Evolutionary conservation across 2,797 vertebrate genomes (phyloP), one percentile per base, ranked within the genome.

Genomic region (Muscicapa comitata): DNA sequence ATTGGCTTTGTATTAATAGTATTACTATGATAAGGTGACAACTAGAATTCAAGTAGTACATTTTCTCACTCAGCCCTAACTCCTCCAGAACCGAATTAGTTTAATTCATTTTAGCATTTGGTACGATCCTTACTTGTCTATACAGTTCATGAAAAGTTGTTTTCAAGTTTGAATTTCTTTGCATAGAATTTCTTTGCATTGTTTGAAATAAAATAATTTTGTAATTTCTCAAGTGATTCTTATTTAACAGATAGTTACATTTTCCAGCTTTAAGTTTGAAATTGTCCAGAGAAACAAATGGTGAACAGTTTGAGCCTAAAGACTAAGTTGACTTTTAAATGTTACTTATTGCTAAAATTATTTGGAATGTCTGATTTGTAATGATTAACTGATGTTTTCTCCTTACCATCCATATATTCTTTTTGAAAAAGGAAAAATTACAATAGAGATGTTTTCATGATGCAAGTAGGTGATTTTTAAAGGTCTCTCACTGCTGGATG

Each of bases 261-360:
- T 92, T 93, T 91, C 57, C 29, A 87, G 43, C 43, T 93, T 85
- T 59, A 43, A 72, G n/a, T 90, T 81, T 88, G 35, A 78, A 93
- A 80, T 75, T 63, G 42, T 90, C 75, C 79, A 79, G 78, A 88
- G 90, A 87, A 96, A 85, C 67, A 80, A 88, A 88, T 78, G 92
- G 76, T 78, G 91, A 95, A 92, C 68, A 88, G 51, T 83, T 83
- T 92, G 47, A 96, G 67, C 86, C 84, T 89, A 80, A 93, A 89
- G 48, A 74, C 77, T 88, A 85, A 93, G 54, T 77, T 94, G 91
- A 91, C 87, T 92, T 93, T 83, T 78, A 89, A 94, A 95, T 96
- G 90, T 90, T 95, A 81, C 51, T 92, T 95, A 88, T 61, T 93
- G 70, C 58, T 95, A 87, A 93, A 95, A 93, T 93, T 88, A 80